Base-by-base conservation (phyloP, 2,113 vertebrate genomes). In the Rhinichthys klamathensis region DNA sequence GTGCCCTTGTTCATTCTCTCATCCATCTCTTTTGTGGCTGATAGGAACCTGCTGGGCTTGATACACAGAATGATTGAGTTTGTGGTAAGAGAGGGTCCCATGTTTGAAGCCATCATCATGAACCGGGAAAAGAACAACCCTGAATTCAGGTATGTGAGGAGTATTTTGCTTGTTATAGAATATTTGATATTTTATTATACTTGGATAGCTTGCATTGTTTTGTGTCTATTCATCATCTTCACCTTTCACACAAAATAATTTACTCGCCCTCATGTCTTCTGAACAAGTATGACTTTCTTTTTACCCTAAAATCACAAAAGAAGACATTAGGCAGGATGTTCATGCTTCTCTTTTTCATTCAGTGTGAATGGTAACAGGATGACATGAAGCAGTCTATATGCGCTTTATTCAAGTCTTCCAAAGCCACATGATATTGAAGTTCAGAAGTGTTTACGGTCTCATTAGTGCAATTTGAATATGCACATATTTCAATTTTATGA, bases 51-150 rank as follows among this genome's bases (percentile, higher is more conserved):
- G 65, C 91, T 96, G 87, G 92, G 94, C 90, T 92, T 94, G 61
- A 95, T 96, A 80, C 95, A 96, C 92, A 94, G 95, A 89, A 96
- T 95, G 95, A 93, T 96, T 89, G 95, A 96, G 93, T 96, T 96
- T 94, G 95, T 96, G 92, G 95, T 96, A 89, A 94, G 95, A 90
- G 95, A 96, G 88, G 95, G 95, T 61, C 95, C 95, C 4, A 90
- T 95, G 89, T 96, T 96, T 89, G 95, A 96, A 92, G 95, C 95
- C 85, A 92, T 96, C 72, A 95, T 96, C 75, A 96, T 96, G 95
- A 95, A 89, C 90, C 93, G 93, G 84, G 95, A 96, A 88, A 95
- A 94, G 86, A 95, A 90, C 89, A 96, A 95, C 83, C 93, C 95
- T 32, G 93, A 95, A 38, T 96, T 93, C 90, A 95, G 92, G 95